Percentiles rank a stretch among this genome's conserved stretches.
Evolutionary conservation across 2,888 invertebrate genomes (phyloP).

Genomic region (Idaea dimidiata): DNA sequence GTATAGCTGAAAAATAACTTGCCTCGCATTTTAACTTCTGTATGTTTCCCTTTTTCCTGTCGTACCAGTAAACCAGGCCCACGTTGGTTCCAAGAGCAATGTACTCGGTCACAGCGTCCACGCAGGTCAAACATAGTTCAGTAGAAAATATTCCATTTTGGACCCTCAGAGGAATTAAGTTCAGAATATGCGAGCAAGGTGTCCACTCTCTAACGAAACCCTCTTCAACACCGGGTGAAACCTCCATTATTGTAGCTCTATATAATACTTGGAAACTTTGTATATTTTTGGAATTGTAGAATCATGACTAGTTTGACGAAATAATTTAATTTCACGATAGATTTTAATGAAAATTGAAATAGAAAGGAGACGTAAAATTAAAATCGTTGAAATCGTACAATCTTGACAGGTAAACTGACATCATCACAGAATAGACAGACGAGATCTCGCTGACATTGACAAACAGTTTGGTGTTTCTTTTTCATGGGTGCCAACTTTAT

Average conservation of each 20-base stretch:
- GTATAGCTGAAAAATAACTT: slow-evolving; percentile 35
- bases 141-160: slow-evolving; percentile 88
- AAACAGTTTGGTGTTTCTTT: too few species aligned
- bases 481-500: too few species aligned
- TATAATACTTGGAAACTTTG: slow-evolving; percentile 7
- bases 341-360: slow-evolving; percentile 20
- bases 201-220: slow-evolving; percentile 89
- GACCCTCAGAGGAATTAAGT: slow-evolving; percentile 87
- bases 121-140: slow-evolving; percentile 88
- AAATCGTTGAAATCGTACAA: slow-evolving; percentile 5
- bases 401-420: background rate
- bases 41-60: slow-evolving; percentile 87
- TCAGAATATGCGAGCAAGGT: slow-evolving; percentile 87
- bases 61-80: slow-evolving; percentile 93
- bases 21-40: slow-evolving; percentile 92
- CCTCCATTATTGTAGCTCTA: slow-evolving; percentile 54
- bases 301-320: slow-evolving; percentile 25
- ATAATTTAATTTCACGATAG: slow-evolving; percentile 21
- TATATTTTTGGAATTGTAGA: slow-evolving; percentile 19
- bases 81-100: slow-evolving; percentile 92
- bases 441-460: too few species aligned
- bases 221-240: slow-evolving; percentile 67
- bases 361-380: slow-evolving; percentile 29
- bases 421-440: too few species aligned
- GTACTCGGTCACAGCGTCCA: slow-evolving; percentile 90